A percentile compares a stretch with the other conserved stretches of the same genome.
phyloP scores from a whole-genome alignment of 2,888 invertebrate genomes.

The Chesias legatella region DNA sequence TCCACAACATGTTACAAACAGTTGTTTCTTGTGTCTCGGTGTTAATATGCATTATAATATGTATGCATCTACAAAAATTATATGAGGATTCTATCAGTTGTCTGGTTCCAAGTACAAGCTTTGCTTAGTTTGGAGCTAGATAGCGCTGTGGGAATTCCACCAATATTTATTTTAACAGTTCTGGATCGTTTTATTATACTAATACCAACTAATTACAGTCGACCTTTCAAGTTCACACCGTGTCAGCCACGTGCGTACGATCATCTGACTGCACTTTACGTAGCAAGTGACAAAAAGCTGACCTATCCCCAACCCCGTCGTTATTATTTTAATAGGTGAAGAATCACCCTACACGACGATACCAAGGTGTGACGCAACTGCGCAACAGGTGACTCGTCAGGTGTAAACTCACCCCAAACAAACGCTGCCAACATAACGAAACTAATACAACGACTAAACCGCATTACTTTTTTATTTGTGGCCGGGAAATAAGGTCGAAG shows the following conservation, averaged over 20 bases:
- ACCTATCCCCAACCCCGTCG: constrained; percentile 49
- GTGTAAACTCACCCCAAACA: constrained; percentile 51
- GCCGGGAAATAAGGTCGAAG: constrained; percentile 12
- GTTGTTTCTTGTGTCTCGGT: no score
- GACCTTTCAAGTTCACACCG: constrained; percentile 32
- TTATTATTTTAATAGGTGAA: constrained; percentile 42
- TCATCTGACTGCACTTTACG: constrained; percentile 66
- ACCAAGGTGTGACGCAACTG: constrained; percentile 62
- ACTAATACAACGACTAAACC: constrained; percentile 9
- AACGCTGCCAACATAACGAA: constrained; percentile 23
- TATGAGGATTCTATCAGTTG: no score
- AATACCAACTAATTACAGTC: constrained; percentile 18
- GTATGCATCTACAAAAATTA: no score
- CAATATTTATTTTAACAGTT: constrained; percentile 5
- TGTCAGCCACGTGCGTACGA: constrained; percentile 43
- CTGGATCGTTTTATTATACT: constrained; percentile 42
- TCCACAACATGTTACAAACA: no score
- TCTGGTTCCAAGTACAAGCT: no score
- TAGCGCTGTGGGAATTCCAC: no score
- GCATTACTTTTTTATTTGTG: constrained; percentile 13
- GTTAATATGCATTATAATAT: no score
- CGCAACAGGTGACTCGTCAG: constrained; percentile 62
- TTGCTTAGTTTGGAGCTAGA: no score
- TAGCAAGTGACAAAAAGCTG: constrained; percentile 58
- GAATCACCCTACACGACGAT: constrained; percentile 38